A percentile compares a stretch with the other conserved stretches of the same genome.
Evolutionary conservation across 2,888 invertebrate genomes (phyloP).

Genomic region (Acanthosepion pharaonis): DNA sequence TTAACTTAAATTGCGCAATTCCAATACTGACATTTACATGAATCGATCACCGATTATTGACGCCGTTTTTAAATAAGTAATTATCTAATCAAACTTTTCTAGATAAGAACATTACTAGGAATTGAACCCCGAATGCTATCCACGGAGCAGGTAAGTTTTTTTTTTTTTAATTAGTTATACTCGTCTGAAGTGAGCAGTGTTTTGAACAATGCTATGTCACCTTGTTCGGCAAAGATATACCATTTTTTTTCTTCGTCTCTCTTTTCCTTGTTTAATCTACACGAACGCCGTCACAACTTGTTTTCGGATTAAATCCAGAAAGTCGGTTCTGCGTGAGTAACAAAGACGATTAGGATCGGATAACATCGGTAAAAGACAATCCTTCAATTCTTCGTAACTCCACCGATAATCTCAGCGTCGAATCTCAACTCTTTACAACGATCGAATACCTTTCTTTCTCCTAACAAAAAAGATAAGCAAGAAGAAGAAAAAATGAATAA

Average conservation of each 20-base stretch:
- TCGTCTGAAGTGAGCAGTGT: neutral
- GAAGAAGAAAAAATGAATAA: no score
- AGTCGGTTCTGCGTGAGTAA: neutral
- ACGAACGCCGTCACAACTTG: neutral
- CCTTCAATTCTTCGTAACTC: neutral
- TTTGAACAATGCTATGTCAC: neutral
- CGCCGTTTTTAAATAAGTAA: no score
- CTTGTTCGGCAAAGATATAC: neutral
- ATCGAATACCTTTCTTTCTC: neutral
- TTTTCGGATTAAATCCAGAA: conserved; percentile 13
- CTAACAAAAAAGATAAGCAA: no score
- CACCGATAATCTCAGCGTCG: neutral
- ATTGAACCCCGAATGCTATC: neutral
- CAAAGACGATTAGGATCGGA: neutral
- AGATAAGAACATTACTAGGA: neutral
- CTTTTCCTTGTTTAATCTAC: neutral
- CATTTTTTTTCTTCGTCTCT: neutral
- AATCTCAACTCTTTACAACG: no score
- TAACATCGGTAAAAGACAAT: neutral
- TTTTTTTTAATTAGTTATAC: neutral
- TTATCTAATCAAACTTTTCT: no score
- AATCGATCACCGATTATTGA: no score
- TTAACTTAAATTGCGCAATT: no score
- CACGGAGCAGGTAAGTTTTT: no score
- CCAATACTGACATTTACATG: no score